Evolutionary conservation across 2,113 vertebrate genomes (phyloP).

Genomic region (Scytalopus superciliaris): DNA sequence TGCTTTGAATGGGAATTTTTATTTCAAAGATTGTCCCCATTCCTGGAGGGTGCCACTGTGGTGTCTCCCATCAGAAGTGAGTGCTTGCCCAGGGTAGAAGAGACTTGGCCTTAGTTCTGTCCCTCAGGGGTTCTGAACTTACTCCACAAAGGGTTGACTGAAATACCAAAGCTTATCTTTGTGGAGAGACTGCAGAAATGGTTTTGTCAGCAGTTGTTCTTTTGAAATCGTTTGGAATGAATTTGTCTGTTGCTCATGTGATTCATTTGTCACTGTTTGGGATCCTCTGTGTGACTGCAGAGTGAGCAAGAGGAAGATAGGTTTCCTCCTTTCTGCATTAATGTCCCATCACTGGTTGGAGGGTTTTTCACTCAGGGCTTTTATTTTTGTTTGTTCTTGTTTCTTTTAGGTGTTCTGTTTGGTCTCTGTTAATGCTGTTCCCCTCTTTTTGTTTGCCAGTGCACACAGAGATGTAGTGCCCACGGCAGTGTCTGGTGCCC

Average conservation of each 20-base stretch:
- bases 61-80: background rate
- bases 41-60: background rate
- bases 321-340: background rate
- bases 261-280: background rate
- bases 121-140: background rate
- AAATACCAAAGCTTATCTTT: background rate
- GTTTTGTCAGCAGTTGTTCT: background rate
- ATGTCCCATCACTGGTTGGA: background rate
- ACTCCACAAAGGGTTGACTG: background rate
- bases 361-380: background rate
- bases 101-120: background rate
- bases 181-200: background rate
- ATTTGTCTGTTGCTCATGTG: background rate
- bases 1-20: background rate
- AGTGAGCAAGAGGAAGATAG: background rate
- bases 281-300: background rate
- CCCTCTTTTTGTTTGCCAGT: background rate
- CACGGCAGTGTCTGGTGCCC: background rate
- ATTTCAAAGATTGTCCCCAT: background rate
- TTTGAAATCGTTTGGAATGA: background rate
- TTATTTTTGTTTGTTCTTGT: background rate
- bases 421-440: background rate
- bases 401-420: background rate
- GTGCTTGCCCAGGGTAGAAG: background rate
- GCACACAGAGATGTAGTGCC: background rate